Evolutionary conservation across 2,797 vertebrate species (phyloP).

Genomic region (Antennarius maculatus): DNA sequence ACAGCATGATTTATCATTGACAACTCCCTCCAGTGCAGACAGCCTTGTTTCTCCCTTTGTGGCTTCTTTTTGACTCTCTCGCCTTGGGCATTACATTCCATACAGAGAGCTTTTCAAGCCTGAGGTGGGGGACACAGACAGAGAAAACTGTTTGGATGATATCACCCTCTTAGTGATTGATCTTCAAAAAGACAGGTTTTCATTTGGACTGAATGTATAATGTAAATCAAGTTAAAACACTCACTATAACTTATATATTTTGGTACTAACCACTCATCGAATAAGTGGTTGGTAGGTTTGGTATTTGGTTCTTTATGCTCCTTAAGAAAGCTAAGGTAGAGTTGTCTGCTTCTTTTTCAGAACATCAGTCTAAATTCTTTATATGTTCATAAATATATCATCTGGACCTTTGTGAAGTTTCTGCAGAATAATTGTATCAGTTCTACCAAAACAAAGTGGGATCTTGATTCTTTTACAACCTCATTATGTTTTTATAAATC

Average conservation of each 20-base stretch:
- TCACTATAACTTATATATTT: constrained; percentile 4
- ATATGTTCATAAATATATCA: constrained; percentile 12
- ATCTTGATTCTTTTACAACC: no score
- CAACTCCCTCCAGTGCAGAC: constrained; percentile 33
- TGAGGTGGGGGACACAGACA: constrained; percentile 43
- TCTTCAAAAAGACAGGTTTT: constrained; percentile 23
- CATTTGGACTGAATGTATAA: constrained; percentile 35
- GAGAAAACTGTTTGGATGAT: constrained; percentile 33
- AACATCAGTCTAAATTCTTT: no score
- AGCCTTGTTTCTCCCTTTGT: constrained; percentile 41
- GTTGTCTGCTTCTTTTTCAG: no score
- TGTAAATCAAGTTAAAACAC: constrained; percentile 21
- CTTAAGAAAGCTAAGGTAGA: no score
- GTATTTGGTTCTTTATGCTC: no score
- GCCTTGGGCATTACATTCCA: constrained; percentile 55
- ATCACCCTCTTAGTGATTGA: constrained; percentile 33
- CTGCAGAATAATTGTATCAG: constrained; percentile 8
- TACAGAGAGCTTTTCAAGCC: constrained; percentile 24
- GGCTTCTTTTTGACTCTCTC: constrained; percentile 55
- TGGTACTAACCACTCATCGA: constrained; percentile 2
- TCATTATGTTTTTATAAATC: no score
- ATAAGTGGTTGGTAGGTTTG: neutral
- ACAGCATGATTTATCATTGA: constrained; percentile 34
- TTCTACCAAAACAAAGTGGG: no score
- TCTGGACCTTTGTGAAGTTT: constrained; percentile 34